phyloP scores from a whole-genome alignment of 2,888 invertebrate species.

The Andrena praecox region DNA sequence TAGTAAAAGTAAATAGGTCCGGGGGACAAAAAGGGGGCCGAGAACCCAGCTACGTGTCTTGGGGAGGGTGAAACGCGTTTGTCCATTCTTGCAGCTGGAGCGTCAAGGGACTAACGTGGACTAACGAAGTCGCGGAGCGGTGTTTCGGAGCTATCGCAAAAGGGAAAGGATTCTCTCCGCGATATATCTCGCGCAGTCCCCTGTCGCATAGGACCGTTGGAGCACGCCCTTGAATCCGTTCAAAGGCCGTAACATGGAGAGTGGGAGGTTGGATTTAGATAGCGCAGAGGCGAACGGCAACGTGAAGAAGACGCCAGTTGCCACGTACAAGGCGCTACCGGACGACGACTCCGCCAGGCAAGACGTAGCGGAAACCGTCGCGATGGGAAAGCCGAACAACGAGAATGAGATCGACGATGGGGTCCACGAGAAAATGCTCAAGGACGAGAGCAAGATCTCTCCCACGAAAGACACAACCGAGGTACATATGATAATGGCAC shows the following conservation, averaged over 20 bases:
- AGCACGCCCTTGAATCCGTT: slow-evolving; percentile 33
- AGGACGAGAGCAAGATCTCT: slow-evolving; percentile 77
- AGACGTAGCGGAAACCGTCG: slow-evolving; percentile 42
- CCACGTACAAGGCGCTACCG: slow-evolving; percentile 76
- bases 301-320: slow-evolving; percentile 73
- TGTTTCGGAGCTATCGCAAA: neutral
- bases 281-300: slow-evolving; percentile 74
- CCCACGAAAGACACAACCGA: slow-evolving; percentile 77
- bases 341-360: slow-evolving; percentile 75
- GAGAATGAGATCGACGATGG: slow-evolving; percentile 80
- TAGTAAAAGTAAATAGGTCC: slow-evolving; percentile 52
- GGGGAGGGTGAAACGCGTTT: slow-evolving; percentile 43
- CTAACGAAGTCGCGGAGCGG: neutral
- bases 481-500: slow-evolving; percentile 66
- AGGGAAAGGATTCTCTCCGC: neutral
- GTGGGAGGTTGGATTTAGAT: slow-evolving; percentile 79
- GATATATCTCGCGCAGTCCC: slow-evolving; percentile 2
- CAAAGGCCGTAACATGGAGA: slow-evolving; percentile 72
- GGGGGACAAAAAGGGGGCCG: slow-evolving; percentile 46
- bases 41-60: slow-evolving; percentile 38
- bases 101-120: neutral
- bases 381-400: slow-evolving; percentile 80
- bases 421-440: slow-evolving; percentile 82
- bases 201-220: slow-evolving; percentile 11
- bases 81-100: slow-evolving; percentile 21